Conservation (phyloP, 2,888 invertebrate genomes). For the Nephrocerus scutellatus region DNA sequence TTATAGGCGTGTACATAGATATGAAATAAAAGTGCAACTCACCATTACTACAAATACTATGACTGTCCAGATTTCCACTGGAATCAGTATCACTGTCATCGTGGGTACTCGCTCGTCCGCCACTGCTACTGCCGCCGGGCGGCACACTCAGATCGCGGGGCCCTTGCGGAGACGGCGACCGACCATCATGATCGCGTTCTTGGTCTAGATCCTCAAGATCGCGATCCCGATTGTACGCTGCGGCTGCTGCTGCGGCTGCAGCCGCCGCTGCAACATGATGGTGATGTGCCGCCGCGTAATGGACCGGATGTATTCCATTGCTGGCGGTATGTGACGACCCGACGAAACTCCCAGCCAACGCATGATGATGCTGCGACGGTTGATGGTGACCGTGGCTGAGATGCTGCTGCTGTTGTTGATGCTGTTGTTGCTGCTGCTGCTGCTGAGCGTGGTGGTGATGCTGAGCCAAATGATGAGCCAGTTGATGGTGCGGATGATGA, state of each 20-base stretch:
- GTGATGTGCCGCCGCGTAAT: constrained; percentile 23
- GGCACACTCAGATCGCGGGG: constrained; percentile 33
- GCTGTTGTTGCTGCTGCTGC: constrained; percentile 28
- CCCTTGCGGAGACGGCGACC: constrained; percentile 45
- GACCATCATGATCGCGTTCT: constrained; percentile 36
- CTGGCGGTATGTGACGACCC: constrained; percentile 9
- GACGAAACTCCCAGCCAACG: constrained; percentile 5
- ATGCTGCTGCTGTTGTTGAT: constrained; percentile 16
- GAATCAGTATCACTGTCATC: constrained; percentile 48
- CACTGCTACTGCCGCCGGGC: constrained; percentile 39
- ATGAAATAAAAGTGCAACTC: constrained; percentile 14
- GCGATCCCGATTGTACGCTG: no score
- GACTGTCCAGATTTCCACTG: constrained; percentile 40
- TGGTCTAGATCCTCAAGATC: constrained; percentile 24
- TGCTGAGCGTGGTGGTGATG: constrained; percentile 28
- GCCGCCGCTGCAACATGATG: not conserved
- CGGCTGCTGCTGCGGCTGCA: constrained; percentile 12
- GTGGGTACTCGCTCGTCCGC: constrained; percentile 43
- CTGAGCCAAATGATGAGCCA: constrained; percentile 32
- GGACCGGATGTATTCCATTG: constrained; percentile 23
- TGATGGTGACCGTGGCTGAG: constrained; percentile 22
- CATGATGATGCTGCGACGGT: constrained; percentile 21
- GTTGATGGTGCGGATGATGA: constrained; percentile 25
- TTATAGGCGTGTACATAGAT: constrained; percentile 2
- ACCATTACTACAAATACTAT: constrained; percentile 33